Evolutionary conservation across 2,888 invertebrate genomes (phyloP), one percentile per base, ranked within the genome.

Genomic region (Stegophylla sp.): DNA sequence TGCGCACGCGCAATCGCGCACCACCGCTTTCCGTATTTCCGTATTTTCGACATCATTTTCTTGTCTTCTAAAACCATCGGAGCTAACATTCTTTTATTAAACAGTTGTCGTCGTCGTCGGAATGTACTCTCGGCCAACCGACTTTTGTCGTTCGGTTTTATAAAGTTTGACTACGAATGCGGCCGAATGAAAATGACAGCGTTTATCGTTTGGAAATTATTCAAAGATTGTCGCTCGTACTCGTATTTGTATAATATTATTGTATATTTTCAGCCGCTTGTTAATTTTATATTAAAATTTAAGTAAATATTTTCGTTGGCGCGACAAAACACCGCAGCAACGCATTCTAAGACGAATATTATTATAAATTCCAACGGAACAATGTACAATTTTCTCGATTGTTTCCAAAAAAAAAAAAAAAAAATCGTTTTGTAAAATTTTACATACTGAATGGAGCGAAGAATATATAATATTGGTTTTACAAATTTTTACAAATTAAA

Each of bases 121-220:
- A 34, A 34, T 34, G 34, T 5, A 34, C 34, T 5, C 7, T 34
- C 34, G 34, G 34, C 3, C 28, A 51, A 20, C 17, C 53, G 53
- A 56, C 71, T 71, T 53, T 23, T 23, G 15, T 13, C 45, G n/a
- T 2, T 15, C 34, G 34, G 34, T 3, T 34, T 7, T 34, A 34
- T 20, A 56, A 23, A 15, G 20, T 72, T 72, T 15, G 53, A n/a
- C n/a, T 71, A 41, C 10, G 41, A 41, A 71, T n/a, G n/a, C n/a
- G n/a, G n/a, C 34, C n/a, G 41, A 41, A 71, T 72, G 53, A 17
- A 72, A 72, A 72, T 72, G 15, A 56, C 3, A 13, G 23, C 41
- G 41, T 56, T 43, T 56, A 12, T 72, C 15, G 26, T 15, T 15
- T 13, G 17, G n/a, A 71, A 56, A 72, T 69, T 51, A 51, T 69